Conservation (phyloP, 2,888 invertebrate genomes). For the Rapana venosa region DNA sequence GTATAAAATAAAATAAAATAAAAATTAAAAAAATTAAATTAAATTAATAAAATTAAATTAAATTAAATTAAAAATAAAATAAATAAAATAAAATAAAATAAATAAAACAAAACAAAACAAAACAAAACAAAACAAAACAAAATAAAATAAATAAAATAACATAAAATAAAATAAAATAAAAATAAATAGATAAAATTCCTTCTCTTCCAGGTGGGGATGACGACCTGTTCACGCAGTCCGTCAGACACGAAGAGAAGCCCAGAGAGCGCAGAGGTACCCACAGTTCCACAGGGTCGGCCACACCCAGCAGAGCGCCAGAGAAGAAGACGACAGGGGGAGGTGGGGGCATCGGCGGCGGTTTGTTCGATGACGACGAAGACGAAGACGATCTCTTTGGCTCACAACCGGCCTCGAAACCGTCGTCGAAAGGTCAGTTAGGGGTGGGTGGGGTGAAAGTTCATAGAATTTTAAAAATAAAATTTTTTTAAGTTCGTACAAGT, state of each 20-base stretch:
- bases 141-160: too few relatives aligned
- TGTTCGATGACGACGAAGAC: slow-evolving; percentile 55
- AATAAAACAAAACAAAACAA: too few relatives aligned
- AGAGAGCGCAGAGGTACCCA: slow-evolving; percentile 15
- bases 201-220: slow-evolving; percentile 13
- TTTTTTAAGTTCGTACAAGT: too few relatives aligned
- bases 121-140: too few relatives aligned
- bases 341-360: slow-evolving; percentile 22
- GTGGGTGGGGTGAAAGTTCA: background rate
- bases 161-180: too few relatives aligned
- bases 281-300: slow-evolving; percentile 19
- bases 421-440: slow-evolving; percentile 22
- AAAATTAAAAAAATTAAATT: too few relatives aligned
- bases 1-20: too few relatives aligned
- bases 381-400: slow-evolving; percentile 52
- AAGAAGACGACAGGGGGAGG: background rate
- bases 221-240: slow-evolving; percentile 36
- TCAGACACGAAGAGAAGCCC: slow-evolving; percentile 11
- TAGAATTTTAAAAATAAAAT: too few relatives aligned
- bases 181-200: background rate
- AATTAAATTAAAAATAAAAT: too few relatives aligned
- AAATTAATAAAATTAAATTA: too few relatives aligned
- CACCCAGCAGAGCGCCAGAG: background rate
- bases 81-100: too few relatives aligned
- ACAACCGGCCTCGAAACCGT: slow-evolving; percentile 29